These are phyloP conservation scores for Hoplodrina ambigua DNA, from an alignment of 2,888 invertebrate genomes.

Conservation along the genomic window DNA sequence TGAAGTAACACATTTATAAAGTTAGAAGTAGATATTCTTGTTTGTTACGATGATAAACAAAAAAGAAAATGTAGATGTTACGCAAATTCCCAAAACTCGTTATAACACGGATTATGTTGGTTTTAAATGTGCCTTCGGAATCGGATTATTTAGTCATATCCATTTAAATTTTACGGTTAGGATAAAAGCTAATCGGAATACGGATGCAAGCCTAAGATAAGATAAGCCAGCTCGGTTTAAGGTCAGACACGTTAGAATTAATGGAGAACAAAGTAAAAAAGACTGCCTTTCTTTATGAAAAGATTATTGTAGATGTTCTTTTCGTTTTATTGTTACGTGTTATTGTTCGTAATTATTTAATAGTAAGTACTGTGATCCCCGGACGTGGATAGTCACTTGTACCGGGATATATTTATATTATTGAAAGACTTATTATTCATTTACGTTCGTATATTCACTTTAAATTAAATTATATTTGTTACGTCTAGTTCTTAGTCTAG, in stretches of 20 bases:
- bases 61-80: slow-evolving; percentile 23
- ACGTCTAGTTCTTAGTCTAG: too few species aligned
- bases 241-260: slow-evolving; percentile 1
- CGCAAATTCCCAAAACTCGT: slow-evolving; percentile 42
- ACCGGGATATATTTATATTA: too few species aligned
- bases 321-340: not conserved
- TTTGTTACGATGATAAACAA: slow-evolving; percentile 11
- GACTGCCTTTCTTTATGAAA: not conserved
- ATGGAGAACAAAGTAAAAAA: slow-evolving; percentile 16
- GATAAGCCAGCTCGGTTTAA: slow-evolving; percentile 28
- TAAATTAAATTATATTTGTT: too few species aligned
- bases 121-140: slow-evolving; percentile 38
- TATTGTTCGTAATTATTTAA: not conserved
- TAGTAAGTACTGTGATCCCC: too few species aligned
- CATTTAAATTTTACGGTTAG: slow-evolving; percentile 35
- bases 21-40: slow-evolving; percentile 17
- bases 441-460: too few species aligned
- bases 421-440: too few species aligned
- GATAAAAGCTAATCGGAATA: slow-evolving; percentile 32
- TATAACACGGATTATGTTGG: slow-evolving; percentile 45
- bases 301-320: not conserved
- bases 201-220: slow-evolving; percentile 29
- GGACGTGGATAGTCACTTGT: too few species aligned
- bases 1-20: slow-evolving; percentile 18
- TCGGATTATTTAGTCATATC: slow-evolving; percentile 31